Conservation (phyloP, 2,888 invertebrate species). For the Mythimna lalbum region DNA sequence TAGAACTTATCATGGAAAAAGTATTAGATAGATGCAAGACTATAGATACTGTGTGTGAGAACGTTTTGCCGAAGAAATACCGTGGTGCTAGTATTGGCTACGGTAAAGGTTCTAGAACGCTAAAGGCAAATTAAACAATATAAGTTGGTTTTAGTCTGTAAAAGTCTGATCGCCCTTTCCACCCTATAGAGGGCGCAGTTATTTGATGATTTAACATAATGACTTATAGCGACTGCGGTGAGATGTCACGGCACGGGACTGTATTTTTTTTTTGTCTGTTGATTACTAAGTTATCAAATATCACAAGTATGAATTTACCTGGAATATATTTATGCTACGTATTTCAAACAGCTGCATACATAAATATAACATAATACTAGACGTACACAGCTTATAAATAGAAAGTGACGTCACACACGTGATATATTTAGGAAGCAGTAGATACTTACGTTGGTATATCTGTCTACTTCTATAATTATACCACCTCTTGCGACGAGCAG, state of each 20-base stretch:
- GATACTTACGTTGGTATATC: constrained; percentile 72
- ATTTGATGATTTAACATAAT: no score
- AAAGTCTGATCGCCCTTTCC: no score
- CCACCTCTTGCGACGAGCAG: constrained; percentile 75
- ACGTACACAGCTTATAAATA: constrained; percentile 62
- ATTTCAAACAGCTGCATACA: constrained; percentile 55
- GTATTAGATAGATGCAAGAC: no score
- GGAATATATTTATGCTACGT: constrained; percentile 10
- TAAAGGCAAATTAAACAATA: no score
- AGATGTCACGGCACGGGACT: neutral
- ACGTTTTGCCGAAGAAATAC: no score
- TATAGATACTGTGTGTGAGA: no score
- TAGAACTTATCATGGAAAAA: neutral
- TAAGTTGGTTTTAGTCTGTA: no score
- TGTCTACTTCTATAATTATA: constrained; percentile 81
- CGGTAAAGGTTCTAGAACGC: no score
- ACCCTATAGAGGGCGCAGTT: no score
- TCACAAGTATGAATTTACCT: neutral
- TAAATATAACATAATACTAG: constrained; percentile 53
- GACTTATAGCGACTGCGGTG: neutral
- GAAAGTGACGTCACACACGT: constrained; percentile 74
- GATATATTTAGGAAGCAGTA: constrained; percentile 76
- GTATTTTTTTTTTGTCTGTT: neutral
- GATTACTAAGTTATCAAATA: constrained; percentile 2
- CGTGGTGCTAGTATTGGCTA: no score